Conservation (phyloP, 2,797 vertebrate genomes). For the Pseudochirops cupreus region DNA sequence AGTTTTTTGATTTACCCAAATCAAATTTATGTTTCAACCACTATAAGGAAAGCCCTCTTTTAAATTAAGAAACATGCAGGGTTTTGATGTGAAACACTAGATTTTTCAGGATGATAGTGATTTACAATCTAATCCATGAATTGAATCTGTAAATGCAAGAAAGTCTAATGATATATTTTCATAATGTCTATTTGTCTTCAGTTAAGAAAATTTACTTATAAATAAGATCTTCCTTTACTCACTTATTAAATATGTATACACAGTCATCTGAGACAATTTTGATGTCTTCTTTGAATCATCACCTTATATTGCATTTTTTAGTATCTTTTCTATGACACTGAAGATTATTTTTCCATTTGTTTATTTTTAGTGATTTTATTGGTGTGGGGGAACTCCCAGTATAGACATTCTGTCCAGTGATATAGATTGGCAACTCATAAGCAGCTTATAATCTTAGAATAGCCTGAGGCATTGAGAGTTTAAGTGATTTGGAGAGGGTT, state of each 20-base stretch:
- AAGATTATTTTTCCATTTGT: constrained; percentile 26
- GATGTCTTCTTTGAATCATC: constrained; percentile 68
- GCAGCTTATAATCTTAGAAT: neutral
- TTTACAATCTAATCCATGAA: neutral
- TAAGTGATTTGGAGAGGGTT: neutral
- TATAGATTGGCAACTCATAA: neutral
- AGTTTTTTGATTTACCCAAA: neutral
- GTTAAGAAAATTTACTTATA: constrained; percentile 71
- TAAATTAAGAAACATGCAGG: neutral
- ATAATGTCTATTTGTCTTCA: constrained; percentile 75
- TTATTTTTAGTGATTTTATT: neutral
- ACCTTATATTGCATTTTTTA: constrained; percentile 60
- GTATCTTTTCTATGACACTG: constrained; percentile 43
- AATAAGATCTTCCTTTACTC: constrained; percentile 69
- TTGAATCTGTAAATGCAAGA: constrained; percentile 76
- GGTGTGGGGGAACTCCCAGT: neutral
- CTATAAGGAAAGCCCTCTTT: neutral
- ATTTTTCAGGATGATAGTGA: neutral
- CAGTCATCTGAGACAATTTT: constrained; percentile 39
- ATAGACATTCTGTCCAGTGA: neutral
- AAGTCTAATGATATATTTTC: constrained; percentile 77
- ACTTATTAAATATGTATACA: neutral
- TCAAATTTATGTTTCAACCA: neutral
- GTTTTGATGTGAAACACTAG: neutral
- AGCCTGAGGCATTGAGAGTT: neutral